Base-by-base conservation (phyloP, 2,797 vertebrate species). In the Notolabrus celidotus region DNA sequence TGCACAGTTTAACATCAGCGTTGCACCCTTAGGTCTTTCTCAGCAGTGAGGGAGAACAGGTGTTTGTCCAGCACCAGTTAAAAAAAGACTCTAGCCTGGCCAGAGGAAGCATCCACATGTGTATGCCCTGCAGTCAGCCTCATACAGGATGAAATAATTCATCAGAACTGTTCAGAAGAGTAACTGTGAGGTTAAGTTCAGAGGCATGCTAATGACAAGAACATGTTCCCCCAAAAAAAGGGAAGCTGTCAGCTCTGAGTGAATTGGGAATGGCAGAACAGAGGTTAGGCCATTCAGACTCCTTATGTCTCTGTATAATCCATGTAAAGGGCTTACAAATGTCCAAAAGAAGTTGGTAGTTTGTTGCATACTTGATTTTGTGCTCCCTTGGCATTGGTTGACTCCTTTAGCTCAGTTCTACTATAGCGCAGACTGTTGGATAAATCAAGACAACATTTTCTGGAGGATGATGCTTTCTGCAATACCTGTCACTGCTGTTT, bases 31-130 rank as follows among this genome's bases (percentile, higher is more conserved):
- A 84, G 86, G 80, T 91, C 79, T 82, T 85, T 79, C 88, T 87
- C 79, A 80, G 22, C 22, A 58, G 87, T 85, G 72, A 83, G 67
- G 58, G 84, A 41, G 89, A 92, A 89, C 92, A 94, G 91, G 94
- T 93, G 95, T 92, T 93, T 84, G 80, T 88, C 86, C 92, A 91
- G 88, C 88, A 85, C 79, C 82, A 80, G 83, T 83, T 86, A 86
- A 86, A 90, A 88, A 79, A 88, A 79, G 80, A 77, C 77, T 87
- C 78, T 52, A 66, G 75, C 79, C 87, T 74, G 90, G 77, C 71
- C 90, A 88, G 89, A 91, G 88, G 86, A 93, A 90, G 92, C 91
- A 84, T 85, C 87, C 91, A 91, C 91, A 94, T 95, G 93, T 95
- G 95, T 91, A 88, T 93, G 91, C 94, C 92, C 91, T 43, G 85